Percentiles rank a stretch among this genome's conserved stretches.
These are phyloP conservation scores for Lacerta bilineata DNA, from an alignment of 2,797 vertebrate genomes.

Conservation along the genomic window DNA sequence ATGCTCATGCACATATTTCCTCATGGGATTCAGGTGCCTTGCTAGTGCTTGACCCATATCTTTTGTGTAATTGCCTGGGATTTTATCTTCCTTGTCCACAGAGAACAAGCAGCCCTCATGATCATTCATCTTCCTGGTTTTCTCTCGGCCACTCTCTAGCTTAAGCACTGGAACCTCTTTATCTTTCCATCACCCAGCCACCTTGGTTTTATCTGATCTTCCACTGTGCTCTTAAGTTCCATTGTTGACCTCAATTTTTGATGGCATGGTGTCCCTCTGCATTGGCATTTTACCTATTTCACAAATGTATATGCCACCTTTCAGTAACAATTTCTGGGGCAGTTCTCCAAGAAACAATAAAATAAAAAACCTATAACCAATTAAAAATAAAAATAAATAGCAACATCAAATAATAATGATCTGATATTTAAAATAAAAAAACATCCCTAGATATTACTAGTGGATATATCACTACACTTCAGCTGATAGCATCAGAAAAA, in stretches of 20 bases:
- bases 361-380: too few species aligned
- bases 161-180: conserved; percentile 62
- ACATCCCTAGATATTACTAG: too few species aligned
- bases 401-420: too few species aligned
- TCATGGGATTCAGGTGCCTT: conserved; percentile 17
- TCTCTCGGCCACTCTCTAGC: conserved; percentile 59
- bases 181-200: conserved; percentile 44
- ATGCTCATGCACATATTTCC: conserved; percentile 14
- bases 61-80: conserved; percentile 63
- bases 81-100: conserved; percentile 70
- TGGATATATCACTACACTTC: background rate
- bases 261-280: conserved; percentile 66
- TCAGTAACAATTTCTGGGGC: too few species aligned
- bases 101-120: conserved; percentile 64
- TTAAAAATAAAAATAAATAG: background rate
- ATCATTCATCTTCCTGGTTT: conserved; percentile 70
- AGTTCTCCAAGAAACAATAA: background rate
- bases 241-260: conserved; percentile 71
- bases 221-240: conserved; percentile 64
- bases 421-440: background rate
- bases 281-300: background rate
- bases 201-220: conserved; percentile 60
- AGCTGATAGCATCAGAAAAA: conserved; percentile 33
- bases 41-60: conserved; percentile 66
- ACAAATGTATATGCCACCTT: conserved; percentile 1